A percentile compares a stretch with the other conserved stretches of the same genome.
These are phyloP conservation scores for Phenganax stokvisi DNA, from an alignment of 92 coral and sea anemone species.

Conservation along the genomic window DNA sequence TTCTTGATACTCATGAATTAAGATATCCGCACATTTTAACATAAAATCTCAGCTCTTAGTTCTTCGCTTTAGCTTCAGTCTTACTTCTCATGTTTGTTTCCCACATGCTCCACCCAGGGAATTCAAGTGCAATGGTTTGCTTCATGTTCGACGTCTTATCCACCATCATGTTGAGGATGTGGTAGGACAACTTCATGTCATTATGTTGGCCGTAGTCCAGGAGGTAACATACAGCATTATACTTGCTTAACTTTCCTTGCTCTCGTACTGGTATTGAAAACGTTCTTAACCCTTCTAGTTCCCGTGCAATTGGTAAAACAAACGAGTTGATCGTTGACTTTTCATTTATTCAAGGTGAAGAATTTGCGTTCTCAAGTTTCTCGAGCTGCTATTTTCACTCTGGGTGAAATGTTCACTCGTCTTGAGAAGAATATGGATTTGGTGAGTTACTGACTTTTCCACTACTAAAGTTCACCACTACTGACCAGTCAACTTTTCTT, in stretches of 20 bases:
- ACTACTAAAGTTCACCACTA: too few relatives aligned
- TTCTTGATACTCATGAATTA: too few relatives aligned
- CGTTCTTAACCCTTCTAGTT: not conserved
- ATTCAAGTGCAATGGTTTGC: constrained; percentile 79
- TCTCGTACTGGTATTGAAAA: not conserved
- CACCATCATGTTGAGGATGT: constrained; percentile 75
- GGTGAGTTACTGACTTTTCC: constrained; percentile 48
- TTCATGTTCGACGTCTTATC: constrained; percentile 71
- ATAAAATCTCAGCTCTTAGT: too few relatives aligned
- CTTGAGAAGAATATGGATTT: constrained; percentile 84
- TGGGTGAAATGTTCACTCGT: constrained; percentile 79
- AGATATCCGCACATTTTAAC: too few relatives aligned
- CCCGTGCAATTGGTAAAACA: too few relatives aligned
- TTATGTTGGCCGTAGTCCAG: constrained; percentile 69
- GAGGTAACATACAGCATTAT: constrained; percentile 54
- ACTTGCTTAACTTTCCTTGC: not conserved
- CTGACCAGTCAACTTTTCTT: too few relatives aligned
- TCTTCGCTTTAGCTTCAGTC: too few relatives aligned
- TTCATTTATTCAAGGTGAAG: constrained; percentile 57
- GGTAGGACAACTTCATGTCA: constrained; percentile 59
- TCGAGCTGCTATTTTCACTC: constrained; percentile 81
- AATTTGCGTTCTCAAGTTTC: constrained; percentile 94
- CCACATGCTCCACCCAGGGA: constrained; percentile 54
- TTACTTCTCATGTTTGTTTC: too few relatives aligned
- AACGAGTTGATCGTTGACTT: not conserved